Evolutionary conservation across 2,113 vertebrate genomes (phyloP), one percentile per base, ranked within the genome.

Genomic region (Nibea coibor): DNA sequence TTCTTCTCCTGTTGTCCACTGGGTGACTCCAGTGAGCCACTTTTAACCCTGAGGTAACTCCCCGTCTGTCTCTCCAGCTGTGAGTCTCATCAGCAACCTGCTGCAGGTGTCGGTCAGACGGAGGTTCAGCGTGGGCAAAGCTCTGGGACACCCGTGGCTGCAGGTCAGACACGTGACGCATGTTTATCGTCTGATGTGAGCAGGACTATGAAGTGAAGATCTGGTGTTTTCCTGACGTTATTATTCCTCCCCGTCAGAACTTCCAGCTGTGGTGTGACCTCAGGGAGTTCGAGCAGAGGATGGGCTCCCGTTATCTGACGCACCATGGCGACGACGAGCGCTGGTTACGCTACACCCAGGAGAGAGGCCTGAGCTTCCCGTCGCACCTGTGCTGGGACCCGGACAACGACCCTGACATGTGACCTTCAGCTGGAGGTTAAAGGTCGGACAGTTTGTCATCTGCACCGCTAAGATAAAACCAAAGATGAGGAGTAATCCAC

Each of bases 251-350:
- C 24, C 50, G 59, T 47, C 89, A 95, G 95, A 87, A 95, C 81
- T 94, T 94, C 89, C 93, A 95, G 88, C 82, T 94, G 83, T 96
- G 95, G 94, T 92, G 92, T 31, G 94, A 96, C 89, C 91, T 96
- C 26, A 68, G 93, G 24, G 85, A 85, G 86, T 95, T 95, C 3
- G 94, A 95, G 87, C 89, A 82, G 56, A 77, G 74, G n/a, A 62
- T 93, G 80, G 93, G 94, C 59, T 62, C 65, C 58, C 79, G 92
- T 14, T 96, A 94, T 71, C 91, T 96, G 86, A 96, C 95, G 1
- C 93, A 94, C 26, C 74, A 15, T 1, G 90, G 73, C 0, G 95
- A 95, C 12, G 91, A 93, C n/a, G 86, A 90, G 19, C 91, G 12
- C 26, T 96, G 95, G 95, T 75, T 12, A 3, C 16, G 43, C 28